Evolutionary conservation across 2,888 invertebrate genomes (phyloP), one percentile per base, ranked within the genome.

Genomic region (Drosophila paracracens): DNA sequence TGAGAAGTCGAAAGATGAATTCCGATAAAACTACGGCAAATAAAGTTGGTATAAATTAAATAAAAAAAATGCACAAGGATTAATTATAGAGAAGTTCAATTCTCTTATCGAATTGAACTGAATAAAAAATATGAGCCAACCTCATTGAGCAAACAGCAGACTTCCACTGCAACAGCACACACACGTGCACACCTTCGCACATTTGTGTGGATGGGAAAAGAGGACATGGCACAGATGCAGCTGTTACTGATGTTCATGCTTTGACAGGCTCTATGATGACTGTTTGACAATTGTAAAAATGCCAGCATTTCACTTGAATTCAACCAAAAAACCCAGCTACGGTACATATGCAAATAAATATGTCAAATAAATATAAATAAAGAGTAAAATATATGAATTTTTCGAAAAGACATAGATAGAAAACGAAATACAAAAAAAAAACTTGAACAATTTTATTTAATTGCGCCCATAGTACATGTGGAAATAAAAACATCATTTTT

Each of bases 201-300:
- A 65, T 54, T 64, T 52, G 33, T 56, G 40, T 27, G 43, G 38
- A 27, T 66, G 36, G 58, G 46, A 35, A 64, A 36, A 29, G 52
- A 38, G 48, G 48, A 25, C 52, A 53, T 35, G 27, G 2, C 25
- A 40, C 38, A 51, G 25, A 21, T 58, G 63, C 70, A 71, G 62
- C 57, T 70, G 58, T 58, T 61, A 11, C 54, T 31, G 21, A 21
- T 21, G 48, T 27, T 21, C 62, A n/a, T 36, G 50, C 21, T 71
- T 71, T 57, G 70, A 70, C 60, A 72, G 52, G 43, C 60, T 74
- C 68, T 74, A 71, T 76, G 78, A 83, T 76, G 76, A 71, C 61
- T 74, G 46, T 65, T 70, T 70, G 77, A 60, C 72, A 64, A 76
- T 70, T 74, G 64, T 59, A 64, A 68, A 73, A 76, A 65, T 25